phyloP scores from a whole-genome alignment of 2,113 vertebrate genomes.

The Menidia beryllina region DNA sequence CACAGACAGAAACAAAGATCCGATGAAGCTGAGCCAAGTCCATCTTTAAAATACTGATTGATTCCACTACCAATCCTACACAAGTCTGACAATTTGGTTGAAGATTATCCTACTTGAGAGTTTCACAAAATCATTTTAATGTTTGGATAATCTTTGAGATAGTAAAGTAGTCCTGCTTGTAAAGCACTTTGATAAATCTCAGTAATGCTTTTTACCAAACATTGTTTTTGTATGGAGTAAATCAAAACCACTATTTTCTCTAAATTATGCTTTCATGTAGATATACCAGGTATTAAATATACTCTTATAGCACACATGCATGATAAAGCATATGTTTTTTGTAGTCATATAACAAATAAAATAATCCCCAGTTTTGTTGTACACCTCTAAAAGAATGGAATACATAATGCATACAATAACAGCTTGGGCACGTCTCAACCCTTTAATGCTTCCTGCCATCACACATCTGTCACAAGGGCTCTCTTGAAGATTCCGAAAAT shows the following conservation, averaged over 20 bases:
- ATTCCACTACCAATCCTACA: background rate
- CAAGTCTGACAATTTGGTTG: background rate
- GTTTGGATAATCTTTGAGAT: background rate
- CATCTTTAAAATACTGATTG: constrained; percentile 23
- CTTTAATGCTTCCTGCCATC: background rate
- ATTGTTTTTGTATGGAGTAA: background rate
- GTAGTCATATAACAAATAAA: background rate
- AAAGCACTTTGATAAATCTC: background rate
- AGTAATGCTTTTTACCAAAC: background rate
- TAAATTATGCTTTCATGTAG: background rate
- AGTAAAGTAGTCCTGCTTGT: background rate
- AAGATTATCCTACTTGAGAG: constrained; percentile 19
- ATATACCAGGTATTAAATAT: background rate
- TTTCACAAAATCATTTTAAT: constrained; percentile 16
- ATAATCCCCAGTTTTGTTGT: background rate
- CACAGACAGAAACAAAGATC: constrained; percentile 22
- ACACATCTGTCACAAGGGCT: constrained; percentile 14
- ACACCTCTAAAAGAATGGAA: background rate
- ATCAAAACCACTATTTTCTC: background rate
- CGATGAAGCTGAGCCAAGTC: constrained; percentile 31
- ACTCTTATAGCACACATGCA: background rate
- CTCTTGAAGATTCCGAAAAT: constrained; percentile 33
- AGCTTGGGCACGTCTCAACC: constrained; percentile 6
- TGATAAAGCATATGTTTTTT: background rate
- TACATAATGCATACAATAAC: background rate